Conservation (phyloP, 37 sponge, comb jelly and placozoan genomes). For the Beroe forskalii region DNA sequence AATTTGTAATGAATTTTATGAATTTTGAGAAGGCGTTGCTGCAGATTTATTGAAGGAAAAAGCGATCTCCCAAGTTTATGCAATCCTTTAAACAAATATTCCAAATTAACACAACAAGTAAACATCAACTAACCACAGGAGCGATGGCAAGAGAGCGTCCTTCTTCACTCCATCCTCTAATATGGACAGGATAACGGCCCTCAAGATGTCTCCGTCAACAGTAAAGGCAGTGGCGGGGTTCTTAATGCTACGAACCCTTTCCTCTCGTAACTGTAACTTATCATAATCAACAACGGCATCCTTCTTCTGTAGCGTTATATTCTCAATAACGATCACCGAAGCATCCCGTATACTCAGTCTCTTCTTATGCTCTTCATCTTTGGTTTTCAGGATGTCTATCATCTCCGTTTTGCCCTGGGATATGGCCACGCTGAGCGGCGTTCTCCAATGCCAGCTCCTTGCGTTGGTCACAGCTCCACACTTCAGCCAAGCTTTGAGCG, state of each 20-base stretch:
- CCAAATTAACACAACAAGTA: too few species aligned
- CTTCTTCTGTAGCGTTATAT: neutral
- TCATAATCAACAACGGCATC: neutral
- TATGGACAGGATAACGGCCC: neutral
- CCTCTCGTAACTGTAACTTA: neutral
- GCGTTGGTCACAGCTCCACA: constrained; percentile 33
- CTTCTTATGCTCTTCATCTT: neutral
- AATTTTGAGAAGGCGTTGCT: too few species aligned
- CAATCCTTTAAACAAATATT: too few species aligned
- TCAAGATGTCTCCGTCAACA: neutral
- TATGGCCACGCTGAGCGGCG: constrained; percentile 20
- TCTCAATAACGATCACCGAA: neutral
- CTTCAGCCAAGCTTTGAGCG: constrained; percentile 11
- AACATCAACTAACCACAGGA: neutral
- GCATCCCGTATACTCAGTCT: neutral
- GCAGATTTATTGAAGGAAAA: too few species aligned
- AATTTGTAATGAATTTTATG: too few species aligned
- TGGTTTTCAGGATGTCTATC: neutral
- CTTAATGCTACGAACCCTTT: neutral
- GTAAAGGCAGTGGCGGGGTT: neutral
- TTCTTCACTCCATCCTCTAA: neutral
- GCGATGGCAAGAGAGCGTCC: neutral
- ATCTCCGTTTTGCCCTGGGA: constrained; percentile 9
- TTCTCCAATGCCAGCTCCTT: neutral
- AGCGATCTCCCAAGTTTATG: too few species aligned